Conservation (phyloP, 2,797 vertebrate species). For the Fratercula arctica region DNA sequence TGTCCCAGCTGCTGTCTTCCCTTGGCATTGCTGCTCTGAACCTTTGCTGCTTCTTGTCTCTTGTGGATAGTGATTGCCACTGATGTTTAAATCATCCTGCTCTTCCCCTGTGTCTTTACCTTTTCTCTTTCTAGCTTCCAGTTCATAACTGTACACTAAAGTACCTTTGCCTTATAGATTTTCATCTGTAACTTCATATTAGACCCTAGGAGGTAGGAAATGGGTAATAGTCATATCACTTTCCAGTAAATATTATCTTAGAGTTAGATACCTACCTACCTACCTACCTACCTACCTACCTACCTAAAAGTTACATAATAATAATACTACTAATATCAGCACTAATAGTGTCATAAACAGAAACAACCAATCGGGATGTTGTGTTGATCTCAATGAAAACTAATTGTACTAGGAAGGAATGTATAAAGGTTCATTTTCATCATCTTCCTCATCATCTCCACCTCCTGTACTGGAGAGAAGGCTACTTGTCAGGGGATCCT, state of each 20-base stretch:
- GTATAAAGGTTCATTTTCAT: background rate
- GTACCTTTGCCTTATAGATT: background rate
- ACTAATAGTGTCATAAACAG: background rate
- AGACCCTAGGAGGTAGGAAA: background rate
- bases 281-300: background rate
- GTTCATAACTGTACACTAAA: background rate
- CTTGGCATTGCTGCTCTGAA: background rate
- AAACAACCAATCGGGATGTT: accelerated
- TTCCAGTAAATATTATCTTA: background rate
- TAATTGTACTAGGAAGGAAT: background rate
- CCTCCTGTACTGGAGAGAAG: background rate
- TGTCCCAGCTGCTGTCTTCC: background rate
- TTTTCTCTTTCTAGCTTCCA: background rate
- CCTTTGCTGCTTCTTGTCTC: background rate
- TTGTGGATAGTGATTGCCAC: background rate
- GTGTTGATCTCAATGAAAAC: background rate
- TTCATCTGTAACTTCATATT: background rate
- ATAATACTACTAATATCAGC: background rate
- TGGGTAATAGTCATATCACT: background rate
- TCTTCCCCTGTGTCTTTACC: background rate
- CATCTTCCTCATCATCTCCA: background rate
- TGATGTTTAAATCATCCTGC: background rate
- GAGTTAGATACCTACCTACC: background rate
- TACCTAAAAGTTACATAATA: background rate
- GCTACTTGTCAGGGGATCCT: accelerated